Percentiles rank a stretch among this genome's conserved stretches.
Conservation (phyloP, 2,797 vertebrate genomes). For the Prionace glauca region DNA sequence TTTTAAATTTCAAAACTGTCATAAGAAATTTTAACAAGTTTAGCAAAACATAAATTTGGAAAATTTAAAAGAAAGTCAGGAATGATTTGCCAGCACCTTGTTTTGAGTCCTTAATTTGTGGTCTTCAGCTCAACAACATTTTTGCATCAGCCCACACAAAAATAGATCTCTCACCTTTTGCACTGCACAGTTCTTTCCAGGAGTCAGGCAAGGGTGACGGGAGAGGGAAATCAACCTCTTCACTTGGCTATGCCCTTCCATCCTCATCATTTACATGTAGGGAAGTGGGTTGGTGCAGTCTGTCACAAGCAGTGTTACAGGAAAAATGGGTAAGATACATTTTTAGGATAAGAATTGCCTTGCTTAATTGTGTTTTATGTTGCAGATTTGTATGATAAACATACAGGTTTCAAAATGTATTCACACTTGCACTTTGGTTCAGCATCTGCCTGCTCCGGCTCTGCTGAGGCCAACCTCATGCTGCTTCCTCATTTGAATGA, state of each 20-base stretch:
- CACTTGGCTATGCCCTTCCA: background rate
- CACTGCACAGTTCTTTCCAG: background rate
- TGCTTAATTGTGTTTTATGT: background rate
- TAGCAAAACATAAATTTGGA: background rate
- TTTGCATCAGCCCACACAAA: background rate
- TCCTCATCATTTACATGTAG: background rate
- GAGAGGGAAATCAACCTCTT: background rate
- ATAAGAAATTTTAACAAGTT: background rate
- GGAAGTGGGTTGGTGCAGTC: background rate
- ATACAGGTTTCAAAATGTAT: background rate
- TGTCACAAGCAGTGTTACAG: background rate
- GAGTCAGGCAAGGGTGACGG: background rate
- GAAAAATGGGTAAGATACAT: background rate
- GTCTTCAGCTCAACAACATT: background rate
- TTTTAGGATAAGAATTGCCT: background rate
- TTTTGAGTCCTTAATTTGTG: background rate
- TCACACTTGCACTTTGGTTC: too few species aligned
- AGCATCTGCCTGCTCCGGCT: too few species aligned
- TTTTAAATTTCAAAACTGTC: background rate
- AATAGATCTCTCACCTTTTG: background rate
- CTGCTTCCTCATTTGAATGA: too few species aligned
- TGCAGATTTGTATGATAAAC: background rate
- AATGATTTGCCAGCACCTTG: background rate
- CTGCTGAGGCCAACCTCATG: too few species aligned
- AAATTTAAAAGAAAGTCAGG: background rate